Evolutionary conservation across 1,140 invertebrate species (phyloP), one percentile per base, ranked within the genome.

Genomic region (Drosophila kikkawai): DNA sequence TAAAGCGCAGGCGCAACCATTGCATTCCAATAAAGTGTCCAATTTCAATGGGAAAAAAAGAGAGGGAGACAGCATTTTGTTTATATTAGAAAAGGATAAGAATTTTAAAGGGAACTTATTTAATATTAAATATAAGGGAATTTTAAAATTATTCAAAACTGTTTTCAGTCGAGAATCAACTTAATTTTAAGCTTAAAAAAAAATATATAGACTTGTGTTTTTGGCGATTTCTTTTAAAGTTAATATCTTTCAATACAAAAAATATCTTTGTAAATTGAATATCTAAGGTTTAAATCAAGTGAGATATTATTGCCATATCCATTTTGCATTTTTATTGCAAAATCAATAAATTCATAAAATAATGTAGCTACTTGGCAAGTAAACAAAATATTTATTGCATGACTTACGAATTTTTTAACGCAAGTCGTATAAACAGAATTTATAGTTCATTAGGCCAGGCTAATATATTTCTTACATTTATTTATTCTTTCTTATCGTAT

Each of bases 401-500:
- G 22, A 47, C 22, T 26, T 47, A 47, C 12, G 8, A 50, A 13
- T 50, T 50, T 50, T 50, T 5, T 5, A 53, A 8, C 7, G 4
- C 13, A 19, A 19, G 7, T 19, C 36, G 19, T 39, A 22, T 22
- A 22, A 36, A 13, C 32, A 39, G 34, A 39, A 19, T 58, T 58
- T 29, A 26, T 41, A 26, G 55, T 41, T 57, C 11, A 29, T 44
- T 26, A 3, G 56, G 36, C 7, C 32, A 39, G 55, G 9, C 9
- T 42, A 39, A 39, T n/a, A 41, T n/a, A 7, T 41, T 11, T 26
- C 19, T 39, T 56, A 39, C 13, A 39, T 57, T 39, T 57, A 39
- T 65, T 39, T 29, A 29, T 56, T 63, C 19, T 22, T 41, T 58
- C 53, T 59, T 29, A 65, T 65, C 55, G 61, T 11, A 65, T 65